These are phyloP conservation scores for Phacellophora camtschatica DNA, from an alignment of 30 jellyfish, hydroid and myxozoan species.

Conservation along the genomic window DNA sequence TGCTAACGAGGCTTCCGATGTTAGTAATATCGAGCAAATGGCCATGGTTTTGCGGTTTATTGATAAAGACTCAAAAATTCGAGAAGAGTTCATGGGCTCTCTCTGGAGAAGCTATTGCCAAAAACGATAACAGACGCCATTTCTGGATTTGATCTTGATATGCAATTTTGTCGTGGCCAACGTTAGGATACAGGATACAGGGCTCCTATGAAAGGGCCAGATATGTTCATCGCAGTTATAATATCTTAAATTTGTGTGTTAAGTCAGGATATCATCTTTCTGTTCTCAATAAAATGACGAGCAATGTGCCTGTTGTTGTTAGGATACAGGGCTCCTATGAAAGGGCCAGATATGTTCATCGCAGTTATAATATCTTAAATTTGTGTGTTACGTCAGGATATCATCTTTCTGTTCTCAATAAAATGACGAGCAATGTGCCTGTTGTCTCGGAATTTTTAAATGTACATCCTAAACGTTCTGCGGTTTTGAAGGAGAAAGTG, in stretches of 20 bases:
- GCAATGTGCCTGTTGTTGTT: slow-evolving; percentile 10
- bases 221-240: slow-evolving; percentile 8
- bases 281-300: not conserved
- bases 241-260: slow-evolving; percentile 6
- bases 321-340: not conserved
- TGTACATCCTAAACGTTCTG: not conserved
- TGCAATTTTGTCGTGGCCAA: no score
- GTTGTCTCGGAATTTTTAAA: slow-evolving; percentile 12
- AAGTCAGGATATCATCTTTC: not conserved
- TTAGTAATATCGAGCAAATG: no score
- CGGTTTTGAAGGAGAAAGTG: not conserved
- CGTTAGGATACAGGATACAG: no score
- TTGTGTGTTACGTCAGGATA: slow-evolving; percentile 19
- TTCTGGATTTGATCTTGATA: no score
- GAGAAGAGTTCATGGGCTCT: no score
- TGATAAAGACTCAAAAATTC: no score
- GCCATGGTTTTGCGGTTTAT: no score
- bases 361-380: not conserved
- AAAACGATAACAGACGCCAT: no score
- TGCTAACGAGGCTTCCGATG: no score
- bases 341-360: slow-evolving; percentile 4
- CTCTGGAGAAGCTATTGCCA: no score
- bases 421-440: not conserved
- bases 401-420: not conserved
- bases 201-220: not conserved